Percentiles rank a stretch among this genome's conserved stretches.
These are phyloP conservation scores for Heteronetta atricapilla DNA, from an alignment of 2,113 vertebrate species.

Conservation along the genomic window DNA sequence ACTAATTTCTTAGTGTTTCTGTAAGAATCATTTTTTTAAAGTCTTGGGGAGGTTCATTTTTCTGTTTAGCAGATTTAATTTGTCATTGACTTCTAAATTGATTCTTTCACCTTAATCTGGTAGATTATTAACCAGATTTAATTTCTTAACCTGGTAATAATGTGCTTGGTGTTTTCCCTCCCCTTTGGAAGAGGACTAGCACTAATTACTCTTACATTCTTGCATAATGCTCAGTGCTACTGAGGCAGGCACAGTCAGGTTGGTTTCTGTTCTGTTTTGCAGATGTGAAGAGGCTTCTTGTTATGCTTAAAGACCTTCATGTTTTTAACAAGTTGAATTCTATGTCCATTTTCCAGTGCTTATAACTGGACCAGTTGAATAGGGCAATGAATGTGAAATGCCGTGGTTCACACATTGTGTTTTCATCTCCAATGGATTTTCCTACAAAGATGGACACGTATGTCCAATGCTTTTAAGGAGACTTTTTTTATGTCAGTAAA, in stretches of 20 bases:
- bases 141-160: background rate
- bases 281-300: background rate
- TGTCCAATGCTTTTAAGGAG: background rate
- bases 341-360: background rate
- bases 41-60: background rate
- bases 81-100: background rate
- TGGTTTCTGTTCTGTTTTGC: background rate
- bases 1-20: background rate
- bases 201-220: background rate
- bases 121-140: background rate
- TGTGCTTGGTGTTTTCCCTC: background rate
- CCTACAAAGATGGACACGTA: background rate
- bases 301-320: background rate
- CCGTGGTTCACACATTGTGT: accelerated
- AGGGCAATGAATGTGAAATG: background rate
- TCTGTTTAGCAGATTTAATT: background rate
- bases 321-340: background rate
- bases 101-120: background rate
- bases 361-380: background rate
- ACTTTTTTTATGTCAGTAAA: background rate
- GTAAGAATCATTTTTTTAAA: no score
- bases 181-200: background rate
- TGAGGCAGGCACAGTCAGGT: background rate
- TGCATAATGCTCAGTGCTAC: background rate
- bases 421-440: background rate